Conservation (phyloP, 2,888 invertebrate species). For the Agriotes lineatus region DNA sequence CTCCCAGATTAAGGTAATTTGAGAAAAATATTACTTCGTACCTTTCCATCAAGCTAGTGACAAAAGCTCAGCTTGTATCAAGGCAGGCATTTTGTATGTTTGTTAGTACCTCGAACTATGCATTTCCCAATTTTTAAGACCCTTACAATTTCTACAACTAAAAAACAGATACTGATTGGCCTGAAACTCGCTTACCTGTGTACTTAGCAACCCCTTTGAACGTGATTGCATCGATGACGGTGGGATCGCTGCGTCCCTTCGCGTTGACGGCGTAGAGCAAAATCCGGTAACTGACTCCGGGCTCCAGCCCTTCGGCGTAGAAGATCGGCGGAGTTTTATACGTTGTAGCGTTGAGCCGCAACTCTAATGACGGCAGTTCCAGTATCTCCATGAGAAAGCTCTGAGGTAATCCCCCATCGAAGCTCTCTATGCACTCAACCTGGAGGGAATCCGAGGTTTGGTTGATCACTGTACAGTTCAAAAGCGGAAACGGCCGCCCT, state of each 20-base stretch:
- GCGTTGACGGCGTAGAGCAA: constrained; percentile 89
- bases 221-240: constrained; percentile 85
- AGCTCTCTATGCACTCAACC: constrained; percentile 89
- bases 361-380: constrained; percentile 75
- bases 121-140: too few species aligned
- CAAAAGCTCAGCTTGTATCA: too few species aligned
- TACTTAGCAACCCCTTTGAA: constrained; percentile 89
- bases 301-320: constrained; percentile 77
- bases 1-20: too few species aligned
- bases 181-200: constrained; percentile 84
- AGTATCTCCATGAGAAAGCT: constrained; percentile 86
- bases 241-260: constrained; percentile 87
- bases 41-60: too few species aligned
- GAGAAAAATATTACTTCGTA: too few species aligned
- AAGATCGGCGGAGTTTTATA: constrained; percentile 76
- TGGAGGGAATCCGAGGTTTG: constrained; percentile 87
- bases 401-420: constrained; percentile 90
- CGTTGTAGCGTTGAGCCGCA: constrained; percentile 74
- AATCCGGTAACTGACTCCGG: constrained; percentile 83
- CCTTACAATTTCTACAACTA: too few species aligned
- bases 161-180: too few species aligned
- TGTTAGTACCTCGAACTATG: too few species aligned
- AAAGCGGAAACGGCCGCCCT: constrained; percentile 90
- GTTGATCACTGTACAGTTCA: constrained; percentile 90
- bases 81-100: too few species aligned